These are phyloP conservation scores for Ganaspis sp. DNA, from an alignment of 1,140 invertebrate genomes.

Conservation along the genomic window DNA sequence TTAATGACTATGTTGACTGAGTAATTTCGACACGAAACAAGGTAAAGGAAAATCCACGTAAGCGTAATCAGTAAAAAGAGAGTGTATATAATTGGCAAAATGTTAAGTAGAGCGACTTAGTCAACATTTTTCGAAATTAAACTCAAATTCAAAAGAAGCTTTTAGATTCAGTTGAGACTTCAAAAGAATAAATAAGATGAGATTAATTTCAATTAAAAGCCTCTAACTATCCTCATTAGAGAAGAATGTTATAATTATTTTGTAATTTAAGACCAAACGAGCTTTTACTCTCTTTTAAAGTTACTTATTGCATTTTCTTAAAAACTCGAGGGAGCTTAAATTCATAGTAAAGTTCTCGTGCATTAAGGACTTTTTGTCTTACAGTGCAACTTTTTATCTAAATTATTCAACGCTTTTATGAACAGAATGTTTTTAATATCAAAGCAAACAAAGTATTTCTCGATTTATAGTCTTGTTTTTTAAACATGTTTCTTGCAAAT, in stretches of 20 bases:
- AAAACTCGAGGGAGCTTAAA: no score
- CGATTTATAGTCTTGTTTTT: no score
- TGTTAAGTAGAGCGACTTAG: neutral
- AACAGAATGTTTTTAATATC: no score
- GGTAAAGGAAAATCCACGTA: constrained; percentile 3
- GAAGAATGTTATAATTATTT: neutral
- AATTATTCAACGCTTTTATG: no score
- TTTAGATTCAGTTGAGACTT: neutral
- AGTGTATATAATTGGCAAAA: neutral
- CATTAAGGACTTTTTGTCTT: no score
- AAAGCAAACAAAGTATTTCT: no score
- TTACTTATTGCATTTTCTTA: neutral
- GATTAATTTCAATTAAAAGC: constrained; percentile 10
- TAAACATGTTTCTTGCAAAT: no score
- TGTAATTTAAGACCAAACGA: neutral
- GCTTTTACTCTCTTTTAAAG: neutral
- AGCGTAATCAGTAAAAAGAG: neutral
- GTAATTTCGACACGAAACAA: constrained; percentile 49
- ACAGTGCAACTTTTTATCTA: no score
- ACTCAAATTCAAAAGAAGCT: neutral
- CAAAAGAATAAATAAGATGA: neutral
- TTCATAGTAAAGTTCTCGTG: no score
- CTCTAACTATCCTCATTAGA: neutral
- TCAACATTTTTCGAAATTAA: constrained; percentile 10
- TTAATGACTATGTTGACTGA: constrained; percentile 52